Percentiles rank a stretch among this genome's conserved stretches.
Conservation (phyloP, 1,140 invertebrate species). For the Formica selysi region DNA sequence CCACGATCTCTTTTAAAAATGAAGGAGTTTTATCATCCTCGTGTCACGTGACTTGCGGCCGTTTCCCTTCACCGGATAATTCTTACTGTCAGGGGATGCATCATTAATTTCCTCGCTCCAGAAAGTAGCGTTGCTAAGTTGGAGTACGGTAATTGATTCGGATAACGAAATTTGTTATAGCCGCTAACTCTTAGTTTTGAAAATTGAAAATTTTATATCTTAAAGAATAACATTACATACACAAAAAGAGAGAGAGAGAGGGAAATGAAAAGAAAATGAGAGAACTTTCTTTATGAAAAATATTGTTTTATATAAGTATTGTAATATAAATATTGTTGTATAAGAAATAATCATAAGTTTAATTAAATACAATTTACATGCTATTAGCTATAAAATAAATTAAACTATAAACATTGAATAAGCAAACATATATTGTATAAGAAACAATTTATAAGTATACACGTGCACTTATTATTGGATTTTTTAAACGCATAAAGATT, state of each 20-base stretch:
- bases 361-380: background rate
- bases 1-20: slow-evolving; percentile 15
- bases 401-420: background rate
- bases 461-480: background rate
- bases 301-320: slow-evolving; percentile 1
- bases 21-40: slow-evolving; percentile 28
- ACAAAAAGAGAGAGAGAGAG: background rate
- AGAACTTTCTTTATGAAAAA: background rate
- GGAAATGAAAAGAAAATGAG: background rate
- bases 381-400: background rate
- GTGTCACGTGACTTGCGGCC: slow-evolving; percentile 33
- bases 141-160: slow-evolving; percentile 50
- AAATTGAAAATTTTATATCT: slow-evolving; percentile 22
- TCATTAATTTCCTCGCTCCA: slow-evolving; percentile 56
- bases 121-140: slow-evolving; percentile 37
- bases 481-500: slow-evolving; percentile 1
- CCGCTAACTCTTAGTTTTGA: slow-evolving; percentile 19
- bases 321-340: background rate
- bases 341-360: background rate
- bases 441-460: slow-evolving; percentile 9
- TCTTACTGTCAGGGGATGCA: slow-evolving; percentile 31
- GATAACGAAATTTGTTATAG: slow-evolving; percentile 43
- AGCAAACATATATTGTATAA: background rate
- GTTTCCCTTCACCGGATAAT: slow-evolving; percentile 40
- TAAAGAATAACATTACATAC: background rate